A percentile compares a stretch with the other conserved stretches of the same genome.
Conservation (phyloP, 2,797 vertebrate genomes). For the Enteromius trimaculatus region DNA sequence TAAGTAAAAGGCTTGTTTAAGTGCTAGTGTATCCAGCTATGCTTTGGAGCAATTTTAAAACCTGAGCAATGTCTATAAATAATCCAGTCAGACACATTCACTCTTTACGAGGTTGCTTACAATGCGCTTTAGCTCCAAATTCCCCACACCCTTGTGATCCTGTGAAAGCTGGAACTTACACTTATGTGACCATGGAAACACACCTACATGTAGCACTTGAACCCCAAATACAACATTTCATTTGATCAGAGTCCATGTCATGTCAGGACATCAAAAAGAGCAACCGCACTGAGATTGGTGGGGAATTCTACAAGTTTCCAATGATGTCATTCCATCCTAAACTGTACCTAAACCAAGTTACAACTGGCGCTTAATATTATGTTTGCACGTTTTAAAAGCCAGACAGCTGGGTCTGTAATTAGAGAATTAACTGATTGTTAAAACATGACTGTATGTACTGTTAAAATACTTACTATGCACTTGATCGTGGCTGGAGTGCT, state of each 20-base stretch:
- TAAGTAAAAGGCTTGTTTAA: conserved; percentile 49
- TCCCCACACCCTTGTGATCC: conserved; percentile 52
- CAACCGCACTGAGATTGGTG: conserved; percentile 59
- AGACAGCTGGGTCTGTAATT: conserved; percentile 47
- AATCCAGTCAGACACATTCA: conserved; percentile 49
- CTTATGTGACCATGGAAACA: conserved; percentile 53
- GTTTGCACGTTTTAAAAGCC: conserved; percentile 40
- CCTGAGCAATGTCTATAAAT: conserved; percentile 66
- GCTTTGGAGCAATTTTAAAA: conserved; percentile 60
- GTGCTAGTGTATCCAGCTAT: conserved; percentile 60
- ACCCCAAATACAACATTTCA: conserved; percentile 29
- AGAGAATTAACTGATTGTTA: background rate
- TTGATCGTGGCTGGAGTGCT: background rate
- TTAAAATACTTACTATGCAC: background rate
- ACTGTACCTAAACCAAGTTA: conserved; percentile 59
- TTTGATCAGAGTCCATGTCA: conserved; percentile 28
- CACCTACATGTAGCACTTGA: conserved; percentile 22
- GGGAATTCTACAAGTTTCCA: conserved; percentile 62
- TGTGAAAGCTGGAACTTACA: conserved; percentile 47
- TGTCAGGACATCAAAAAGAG: conserved; percentile 28
- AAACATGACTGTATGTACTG: background rate
- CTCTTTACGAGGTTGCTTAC: conserved; percentile 46
- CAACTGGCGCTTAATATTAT: conserved; percentile 55
- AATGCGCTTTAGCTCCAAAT: conserved; percentile 46
- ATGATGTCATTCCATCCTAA: conserved; percentile 61